Evolutionary conservation across 37 sponge, comb jelly and placozoan genomes (phyloP), one percentile per base, ranked within the genome.

Genomic region (Cliona cf. orientalis): DNA sequence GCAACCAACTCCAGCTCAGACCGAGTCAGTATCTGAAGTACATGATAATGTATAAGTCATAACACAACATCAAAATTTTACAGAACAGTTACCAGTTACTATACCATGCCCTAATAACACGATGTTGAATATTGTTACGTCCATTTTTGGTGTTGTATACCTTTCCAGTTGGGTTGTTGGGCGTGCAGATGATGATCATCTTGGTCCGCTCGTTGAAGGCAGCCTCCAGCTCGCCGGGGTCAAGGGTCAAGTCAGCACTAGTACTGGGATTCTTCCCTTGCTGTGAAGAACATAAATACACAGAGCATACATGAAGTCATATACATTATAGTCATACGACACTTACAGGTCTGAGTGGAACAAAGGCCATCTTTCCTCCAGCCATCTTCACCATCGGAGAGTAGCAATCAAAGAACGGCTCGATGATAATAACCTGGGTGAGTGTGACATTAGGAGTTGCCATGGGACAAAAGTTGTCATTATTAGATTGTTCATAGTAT

Each of bases 351-450:
- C 92, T 69, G 33, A 99, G 93, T 33, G 99, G 95, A 32, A 99
- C 89, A 75, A 46, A 92, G 14, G 84, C 85, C 19, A 79, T 36
- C 25, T 61, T 92, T 2, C 87, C 96, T 35, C 95, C 93, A 61
- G 87, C 74, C 65, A 94, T 77, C 42, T 80, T 84, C 34, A 81
- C 82, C 88, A 94, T 91, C 38, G 93, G 88, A 33, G 74, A 35
- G 73, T 99, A 96, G 66, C 97, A 97, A 72, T 96, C 97, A 60
- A 94, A 96, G 87, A 94, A 96, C 36, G 99, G 99, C 74, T 99
- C 99, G 21, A 99, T 66, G 64, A 99, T 41, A n/a, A 97, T 79
- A 38, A 97, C 92, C 97, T 97, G 74, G 14, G 46, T 7, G 11
- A 42, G 29, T 5, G 25, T n/a, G 12, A 45, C 58, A 28, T 21